Evolutionary conservation across 1,140 invertebrate species (phyloP), one percentile per base, ranked within the genome.

Genomic region (Maconellicoccus hirsutus): DNA sequence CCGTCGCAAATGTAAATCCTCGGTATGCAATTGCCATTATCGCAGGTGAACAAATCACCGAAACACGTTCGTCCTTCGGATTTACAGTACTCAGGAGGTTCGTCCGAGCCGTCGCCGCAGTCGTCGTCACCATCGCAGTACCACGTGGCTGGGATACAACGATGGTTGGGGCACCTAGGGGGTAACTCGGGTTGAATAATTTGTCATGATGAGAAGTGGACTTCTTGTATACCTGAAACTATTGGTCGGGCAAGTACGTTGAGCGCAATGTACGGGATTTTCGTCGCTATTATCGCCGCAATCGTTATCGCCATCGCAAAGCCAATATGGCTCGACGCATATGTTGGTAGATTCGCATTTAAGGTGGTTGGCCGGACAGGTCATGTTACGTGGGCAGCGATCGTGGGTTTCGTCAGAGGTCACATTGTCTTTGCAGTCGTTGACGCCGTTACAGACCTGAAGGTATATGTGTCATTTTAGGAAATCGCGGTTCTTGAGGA

Each of bases 1-100:
- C 93, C 93, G 79, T 98, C 96, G 77, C 97, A 98, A n/a, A 96
- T 93, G 79, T 98, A 98, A 73, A 93, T 95, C 72, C 92, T 83
- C 0, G 93, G 93, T 74, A 98, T 95, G 78, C 96, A 99, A 76
- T 96, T 96, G 6, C 94, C 95, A 80, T 98, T 98, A 76, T 93
- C 91, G 77, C 96, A 98, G 0, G 94, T 96, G 77, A 97, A 98
- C 0, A 96, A 80, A 79, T 96, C 94, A 0, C 94, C 92, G 75
- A 94, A 96, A 78, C 96, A 98, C 0, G 93, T 96, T 74, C 93
- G 84, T n/a, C 92, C 93, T 78, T 95, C 93, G 16, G 89, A 91
- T 75, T 93, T 92, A 77, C 93, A 96, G 78, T 96, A 95, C 76
- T 91, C 90, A 75, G 89, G 89, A 0, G 91, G 92, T 79, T 96